Evolutionary conservation across 2,888 invertebrate species (phyloP), one percentile per base, ranked within the genome.

Genomic region (Neoitamus cyanurus): DNA sequence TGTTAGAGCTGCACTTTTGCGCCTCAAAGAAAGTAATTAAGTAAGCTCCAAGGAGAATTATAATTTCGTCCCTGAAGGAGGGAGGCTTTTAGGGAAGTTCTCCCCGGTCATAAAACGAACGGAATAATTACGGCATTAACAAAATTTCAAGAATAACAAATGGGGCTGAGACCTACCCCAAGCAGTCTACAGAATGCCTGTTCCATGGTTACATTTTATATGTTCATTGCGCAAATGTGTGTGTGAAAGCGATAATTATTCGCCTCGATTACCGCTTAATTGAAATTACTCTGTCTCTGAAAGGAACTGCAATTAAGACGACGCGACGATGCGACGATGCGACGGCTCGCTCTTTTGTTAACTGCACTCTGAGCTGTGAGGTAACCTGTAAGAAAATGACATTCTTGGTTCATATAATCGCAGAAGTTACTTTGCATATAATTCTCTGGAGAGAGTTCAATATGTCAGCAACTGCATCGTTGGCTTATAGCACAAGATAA

Each of bases 1-100:
- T 58, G 58, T 20, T 25, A 20, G 58, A 58, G 20, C 25, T 58
- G 58, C 58, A 58, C 58, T 58, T 58, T 58, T 58, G 6, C 58
- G 58, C 20, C 58, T 58, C 58, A 58, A 58, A 58, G 58, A 58
- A 58, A 58, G 58, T 58, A 58, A 58, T 58, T 58, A 58, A 58
- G 58, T 58, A 58, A 58, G 20, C 58, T 58, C 25, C 58, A 58
- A 58, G 58, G 58, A 58, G 25, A 58, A 58, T 58, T 58, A 58
- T 58, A 58, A 58, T 58, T 58, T 58, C 58, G 11, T 9, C 25
- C 9, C 9, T 58, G 58, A 58, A 58, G 58, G 15, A 58, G 25
- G 58, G 58, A 58, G 20, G 58, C 58, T 58, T 58, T 58, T 25
- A 58, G 58, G 58, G 58, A 58, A 58, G 25, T 25, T 58, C 58